Base-by-base conservation (phyloP, 2,113 vertebrate genomes). In the Neolamprologus longior region DNA sequence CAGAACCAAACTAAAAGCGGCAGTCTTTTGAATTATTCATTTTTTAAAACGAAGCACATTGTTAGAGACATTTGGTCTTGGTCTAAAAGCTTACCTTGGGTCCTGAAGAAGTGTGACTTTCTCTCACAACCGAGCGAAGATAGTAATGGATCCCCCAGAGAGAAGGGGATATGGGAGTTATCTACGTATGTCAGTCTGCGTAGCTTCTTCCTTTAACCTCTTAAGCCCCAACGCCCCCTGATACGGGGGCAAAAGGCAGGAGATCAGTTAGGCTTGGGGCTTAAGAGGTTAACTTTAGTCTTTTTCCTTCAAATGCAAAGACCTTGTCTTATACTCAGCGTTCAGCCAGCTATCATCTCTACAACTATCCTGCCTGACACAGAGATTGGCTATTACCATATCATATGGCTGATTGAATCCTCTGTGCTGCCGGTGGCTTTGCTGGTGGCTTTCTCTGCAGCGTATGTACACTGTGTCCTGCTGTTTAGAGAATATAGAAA, bases 21-120 rank as follows among this genome's bases (percentile, higher is more conserved):
- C 37, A n/a, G 55, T 52, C 54, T 89, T 94, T 90, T 95, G 89
- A 95, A 96, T 95, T 91, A 95, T 96, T 95, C 90, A 95, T 95
- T 91, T 94, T 86, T 93, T 84, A 76, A 86, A 68, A 93, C 85
- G 90, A 90, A 91, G 90, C 89, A 93, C 91, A 89, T 91, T 90
- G 92, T 90, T 80, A 55, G 82, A 91, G 86, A 87, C 89, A 87
- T 93, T 93, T 92, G 90, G 91, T 94, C 57, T 81, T 92, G 85
- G 90, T 92, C 93, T 95, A 90, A 94, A 94, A 96, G 95, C 93
- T 93, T 88, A 92, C 89, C 89, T 87, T n/a, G 71, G 84, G 89
- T 91, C 82, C 81, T 17, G 82, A 88, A 86, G 91, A 87, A 26
- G 78, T 33, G 89, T 63, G 84, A 83, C 88, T 93, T 84, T 88